These are phyloP conservation scores for Amphiduros pacificus DNA, from an alignment of 2,888 invertebrate species.

Conservation along the genomic window DNA sequence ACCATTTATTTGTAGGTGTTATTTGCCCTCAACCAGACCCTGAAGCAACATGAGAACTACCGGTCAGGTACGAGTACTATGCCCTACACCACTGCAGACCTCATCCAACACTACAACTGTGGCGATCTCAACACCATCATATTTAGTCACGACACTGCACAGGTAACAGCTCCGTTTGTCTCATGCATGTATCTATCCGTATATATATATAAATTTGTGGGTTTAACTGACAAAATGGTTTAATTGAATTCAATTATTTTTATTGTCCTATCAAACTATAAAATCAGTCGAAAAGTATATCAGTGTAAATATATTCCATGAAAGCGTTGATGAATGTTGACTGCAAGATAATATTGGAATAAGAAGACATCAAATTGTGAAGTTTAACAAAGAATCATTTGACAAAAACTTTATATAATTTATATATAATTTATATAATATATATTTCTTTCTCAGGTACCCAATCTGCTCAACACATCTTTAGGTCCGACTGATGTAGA, in stretches of 20 bases:
- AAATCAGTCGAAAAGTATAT: no score
- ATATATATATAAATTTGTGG: no score
- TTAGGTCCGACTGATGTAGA: constrained; percentile 43
- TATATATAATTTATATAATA: neutral
- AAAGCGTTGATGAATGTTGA: no score
- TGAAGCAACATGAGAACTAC: constrained; percentile 58
- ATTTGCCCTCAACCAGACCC: constrained; percentile 62
- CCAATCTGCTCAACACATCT: constrained; percentile 51
- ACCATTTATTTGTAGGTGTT: constrained; percentile 56
- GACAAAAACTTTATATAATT: neutral
- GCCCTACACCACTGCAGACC: constrained; percentile 57
- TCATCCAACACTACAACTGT: constrained; percentile 62
- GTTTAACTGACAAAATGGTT: no score
- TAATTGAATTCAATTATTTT: no score
- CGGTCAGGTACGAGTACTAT: constrained; percentile 39
- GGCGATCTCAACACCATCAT: constrained; percentile 60
- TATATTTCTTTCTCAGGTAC: no score
- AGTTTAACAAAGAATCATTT: no score
- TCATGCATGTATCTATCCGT: no score
- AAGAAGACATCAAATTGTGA: no score
- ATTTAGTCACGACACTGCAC: constrained; percentile 56
- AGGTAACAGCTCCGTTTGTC: constrained; percentile 51
- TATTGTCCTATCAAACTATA: no score
- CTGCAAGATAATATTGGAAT: no score
- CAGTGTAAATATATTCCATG: no score